Evolutionary conservation across 2,888 invertebrate species (phyloP).

Genomic region (Dolomedes plantarius): DNA sequence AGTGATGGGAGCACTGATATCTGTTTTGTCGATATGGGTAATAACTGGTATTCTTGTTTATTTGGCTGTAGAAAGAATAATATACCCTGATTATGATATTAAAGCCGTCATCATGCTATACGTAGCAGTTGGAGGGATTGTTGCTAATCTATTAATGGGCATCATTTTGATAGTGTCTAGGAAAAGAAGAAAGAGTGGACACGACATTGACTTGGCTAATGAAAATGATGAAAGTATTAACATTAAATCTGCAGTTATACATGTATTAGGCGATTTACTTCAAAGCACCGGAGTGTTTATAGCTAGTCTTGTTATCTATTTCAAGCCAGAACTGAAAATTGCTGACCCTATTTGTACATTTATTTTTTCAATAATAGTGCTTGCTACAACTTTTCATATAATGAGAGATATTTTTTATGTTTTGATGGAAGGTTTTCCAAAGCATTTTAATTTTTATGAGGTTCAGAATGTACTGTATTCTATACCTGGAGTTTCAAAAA

Average conservation of each 20-base stretch:
- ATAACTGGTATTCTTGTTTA: constrained; percentile 96
- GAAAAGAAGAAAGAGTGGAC: too few species aligned
- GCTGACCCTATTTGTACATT: constrained; percentile 99
- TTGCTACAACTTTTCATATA: constrained; percentile 93
- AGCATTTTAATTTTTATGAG: constrained; percentile 81
- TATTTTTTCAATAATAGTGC: constrained; percentile 92
- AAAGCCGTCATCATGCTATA: constrained; percentile 89
- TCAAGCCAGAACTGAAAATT: constrained; percentile 89
- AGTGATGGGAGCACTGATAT: constrained; percentile 92
- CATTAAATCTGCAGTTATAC: constrained; percentile 96
- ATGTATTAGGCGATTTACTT: constrained; percentile 96
- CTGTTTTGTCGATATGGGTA: constrained; percentile 97
- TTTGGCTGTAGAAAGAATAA: constrained; percentile 90
- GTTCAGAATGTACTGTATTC: constrained; percentile 90
- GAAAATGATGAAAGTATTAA: constrained; percentile 79
- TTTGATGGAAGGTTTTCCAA: constrained; percentile 91
- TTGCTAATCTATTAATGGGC: constrained; percentile 95
- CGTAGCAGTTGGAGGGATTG: constrained; percentile 93
- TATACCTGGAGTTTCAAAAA: constrained; percentile 91
- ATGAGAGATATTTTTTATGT: constrained; percentile 93
- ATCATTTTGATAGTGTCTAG: constrained; percentile 10
- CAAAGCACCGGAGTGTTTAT: constrained; percentile 95
- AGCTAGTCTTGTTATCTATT: constrained; percentile 93
- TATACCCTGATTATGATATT: constrained; percentile 88
- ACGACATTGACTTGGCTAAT: too few species aligned